Base-by-base conservation (phyloP, 2,113 vertebrate species). In the Motacilla tschutschensis region DNA sequence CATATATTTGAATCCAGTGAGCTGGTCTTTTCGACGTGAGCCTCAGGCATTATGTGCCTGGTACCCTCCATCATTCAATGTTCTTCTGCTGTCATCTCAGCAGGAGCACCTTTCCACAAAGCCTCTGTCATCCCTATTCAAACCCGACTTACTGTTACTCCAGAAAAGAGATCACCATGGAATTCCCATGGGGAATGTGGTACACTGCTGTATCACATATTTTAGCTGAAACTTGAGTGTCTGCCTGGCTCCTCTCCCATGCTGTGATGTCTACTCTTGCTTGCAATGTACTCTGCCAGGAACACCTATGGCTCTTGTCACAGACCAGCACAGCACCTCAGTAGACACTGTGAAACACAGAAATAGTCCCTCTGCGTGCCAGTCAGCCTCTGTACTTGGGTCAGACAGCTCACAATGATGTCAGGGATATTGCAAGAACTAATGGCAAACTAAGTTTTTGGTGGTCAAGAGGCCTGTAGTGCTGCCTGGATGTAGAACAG, bases 11-110 rank as follows among this genome's bases (percentile, higher is more conserved):
- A 88, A 59, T 29, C 9, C 26, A 24, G 3, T 60, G 17, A 84
- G 21, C 19, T 77, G 57, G 6, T 54, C 17, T 59, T 85, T 47
- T n/a, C 0, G 0, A 35, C 4, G 0, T 14, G 33, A 73, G 40
- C 15, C 19, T 74, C 16, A 48, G 46, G 36, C 36, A 60, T 1
- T 43, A 7, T 13, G 43, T 80, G 18, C 36, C 22, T 41, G 53
- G 29, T 67, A 38, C 18, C 18, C 17, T 58, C 19, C 8, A 17
- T 28, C 31, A 17, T 14, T 36, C 40, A 43, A 8, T 1, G 2
- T 40, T 69, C 28, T 36, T 21, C 46, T 63, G 28, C 43, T 55
- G n/a, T 9, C 36, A 16, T n/a, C 21, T 59, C 16, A 2, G 29
- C 71, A 79, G 50, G 3, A 16, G 26, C 2, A 4, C 21, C 19